Evolutionary conservation across 2,888 invertebrate species (phyloP), one percentile per base, ranked within the genome.

Genomic region (Slavum lentiscoides): DNA sequence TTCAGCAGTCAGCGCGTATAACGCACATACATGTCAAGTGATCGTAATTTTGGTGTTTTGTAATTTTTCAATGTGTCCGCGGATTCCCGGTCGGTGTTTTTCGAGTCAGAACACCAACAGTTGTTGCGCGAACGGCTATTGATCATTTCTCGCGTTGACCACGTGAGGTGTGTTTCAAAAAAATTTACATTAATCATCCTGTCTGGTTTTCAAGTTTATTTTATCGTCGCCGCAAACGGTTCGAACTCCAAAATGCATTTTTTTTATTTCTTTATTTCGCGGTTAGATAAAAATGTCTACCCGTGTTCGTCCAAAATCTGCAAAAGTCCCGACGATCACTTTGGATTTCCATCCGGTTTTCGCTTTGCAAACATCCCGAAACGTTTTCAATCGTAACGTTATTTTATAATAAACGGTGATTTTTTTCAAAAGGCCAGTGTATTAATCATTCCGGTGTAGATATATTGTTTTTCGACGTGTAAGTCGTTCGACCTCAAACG

Each of bases 121-220:
- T 0, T 23, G 62, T 37, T 55, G 21, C n/a, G 15, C 19, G 21
- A 49, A 74, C 53, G 58, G 21, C 39, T 58, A 75, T 75, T 64
- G 66, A 75, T 75, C 74, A 67, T 75, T 64, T 75, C n/a, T n/a
- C 39, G 43, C 9, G 43, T 75, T 55, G 55, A 66, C 37, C 55
- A 39, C 66, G 37, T 55, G 66, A 37, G 37, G 49, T 21, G n/a
- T 66, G 49, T 62, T 62, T 11, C 49, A 53, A 53, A 30, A n/a
- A 49, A 64, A 43, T 43, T 43, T 74, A 19, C 74, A 75, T 74
- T 64, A 75, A 75, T 75, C 66, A 75, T 75, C 39, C 53, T 75
- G 74, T 55, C 17, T 39, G 11, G 13, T 58, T 21, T 15, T 17
- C 39, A 9, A 39, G 30, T 58, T 62, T 15, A 43, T 43, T 43